Evolutionary conservation across 2,113 vertebrate genomes (phyloP), one percentile per base, ranked within the genome.

Genomic region (Arvicanthis niloticus): DNA sequence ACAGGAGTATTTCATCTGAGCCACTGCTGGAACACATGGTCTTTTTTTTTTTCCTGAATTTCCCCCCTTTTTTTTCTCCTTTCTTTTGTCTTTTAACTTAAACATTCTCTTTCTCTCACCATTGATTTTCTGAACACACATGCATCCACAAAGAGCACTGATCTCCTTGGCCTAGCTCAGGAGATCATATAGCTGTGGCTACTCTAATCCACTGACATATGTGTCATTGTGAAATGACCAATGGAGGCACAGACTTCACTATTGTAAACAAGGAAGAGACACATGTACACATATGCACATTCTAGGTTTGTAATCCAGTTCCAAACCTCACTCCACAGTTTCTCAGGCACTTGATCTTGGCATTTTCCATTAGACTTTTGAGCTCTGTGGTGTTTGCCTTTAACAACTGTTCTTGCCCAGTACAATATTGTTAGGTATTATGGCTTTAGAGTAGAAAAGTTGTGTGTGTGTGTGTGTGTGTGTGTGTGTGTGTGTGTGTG

Each of bases 1-100:
- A 98, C 99, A 99, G 97, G 99, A 99, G 95, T 99, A 99, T 98
- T 99, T 99, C 98, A 99, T 99, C 98, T 99, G 98, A 99, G 68
- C 97, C 97, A 97, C 96, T 95, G 19, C 67, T 88, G 87, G 96
- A 89, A 97, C 96, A 96, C 92, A 95, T 96, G 51, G 97, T 92
- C 93, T 62, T 87, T 96, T 92, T 88, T 86, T 60, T n/a, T 58
- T 45, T 45, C 45, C 21, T 58, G 42, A 17, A 31, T 87, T 40
- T 68, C 13, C 4, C 48, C 68, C n/a, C 5, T n/a, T 37, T 17
- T 11, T 45, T 84, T 76, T 75, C 91, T n/a, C 42, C 93, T 95
- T 73, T 92, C 65, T 92, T 91, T 85, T 96, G 3, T 96, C 90
- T 91, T 80, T 97, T 96, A 91, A 60, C 86, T 94, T 91, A 45